Evolutionary conservation across 2,888 invertebrate species (phyloP).

Genomic region (Spatulosminthurus flaviceps): DNA sequence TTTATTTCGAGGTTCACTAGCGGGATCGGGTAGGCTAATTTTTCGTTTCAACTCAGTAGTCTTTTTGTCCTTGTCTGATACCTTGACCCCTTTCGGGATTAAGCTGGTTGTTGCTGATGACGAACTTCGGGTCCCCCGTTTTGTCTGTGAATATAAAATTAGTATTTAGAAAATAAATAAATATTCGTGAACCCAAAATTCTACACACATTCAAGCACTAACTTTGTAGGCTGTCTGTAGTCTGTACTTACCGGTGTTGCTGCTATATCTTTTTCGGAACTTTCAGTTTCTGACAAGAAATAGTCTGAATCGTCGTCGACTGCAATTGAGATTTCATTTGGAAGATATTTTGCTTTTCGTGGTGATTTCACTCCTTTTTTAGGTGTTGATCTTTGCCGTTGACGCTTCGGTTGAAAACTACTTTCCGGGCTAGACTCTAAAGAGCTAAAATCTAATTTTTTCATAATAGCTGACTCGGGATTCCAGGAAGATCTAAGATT

Average conservation of each 20-base stretch:
- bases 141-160: conserved; percentile 24
- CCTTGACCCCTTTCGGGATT: not conserved
- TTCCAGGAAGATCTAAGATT: conserved; percentile 50
- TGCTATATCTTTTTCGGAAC: conserved; percentile 2
- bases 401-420: conserved; percentile 32
- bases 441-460: conserved; percentile 4
- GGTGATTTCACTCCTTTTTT: conserved; percentile 50
- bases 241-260: conserved; percentile 20
- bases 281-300: conserved; percentile 55
- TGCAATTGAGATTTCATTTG: conserved; percentile 37
- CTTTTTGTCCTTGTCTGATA: conserved; percentile 20
- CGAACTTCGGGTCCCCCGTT: conserved; percentile 38
- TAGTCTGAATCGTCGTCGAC: conserved; percentile 50
- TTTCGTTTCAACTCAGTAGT: conserved; percentile 26
- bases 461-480: not conserved
- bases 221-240: no score
- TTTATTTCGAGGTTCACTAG: not conserved
- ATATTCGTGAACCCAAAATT: no score
- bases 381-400: conserved; percentile 25
- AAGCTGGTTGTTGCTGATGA: not conserved
- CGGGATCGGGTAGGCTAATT: not conserved
- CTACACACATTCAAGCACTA: no score
- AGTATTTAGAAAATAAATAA: not conserved
- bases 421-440: conserved; percentile 19
- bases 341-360: conserved; percentile 39